Conservation (phyloP, 2,797 vertebrate species). For the Cirrhinus molitorella region DNA sequence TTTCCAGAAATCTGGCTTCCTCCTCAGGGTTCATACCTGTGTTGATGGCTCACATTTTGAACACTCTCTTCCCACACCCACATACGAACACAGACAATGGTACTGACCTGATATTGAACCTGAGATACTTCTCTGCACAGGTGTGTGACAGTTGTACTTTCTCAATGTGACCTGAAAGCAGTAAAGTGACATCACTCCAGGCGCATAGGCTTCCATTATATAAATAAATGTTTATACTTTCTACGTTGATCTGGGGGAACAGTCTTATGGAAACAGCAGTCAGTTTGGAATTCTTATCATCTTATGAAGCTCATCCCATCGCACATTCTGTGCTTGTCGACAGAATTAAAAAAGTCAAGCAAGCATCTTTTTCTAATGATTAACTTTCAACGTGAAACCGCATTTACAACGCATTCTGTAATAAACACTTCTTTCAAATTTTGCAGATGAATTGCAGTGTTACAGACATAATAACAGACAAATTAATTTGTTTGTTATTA, state of each 20-base stretch:
- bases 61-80: conserved; percentile 44
- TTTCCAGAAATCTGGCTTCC: conserved; percentile 48
- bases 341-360: not conserved
- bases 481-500: not conserved
- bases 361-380: too few species aligned
- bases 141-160: conserved; percentile 29
- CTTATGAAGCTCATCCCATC: too few species aligned
- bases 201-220: not conserved
- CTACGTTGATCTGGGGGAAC: not conserved
- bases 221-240: not conserved
- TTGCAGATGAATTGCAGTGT: not conserved
- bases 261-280: not conserved
- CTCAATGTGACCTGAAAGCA: not conserved
- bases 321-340: not conserved
- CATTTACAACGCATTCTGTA: not conserved
- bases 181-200: not conserved
- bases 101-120: conserved; percentile 32
- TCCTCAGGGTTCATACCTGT: conserved; percentile 55
- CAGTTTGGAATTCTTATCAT: not conserved
- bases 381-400: not conserved
- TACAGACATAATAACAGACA: conserved; percentile 11
- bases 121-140: conserved; percentile 20
- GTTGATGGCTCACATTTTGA: conserved; percentile 43
- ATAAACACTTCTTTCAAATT: not conserved
- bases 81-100: conserved; percentile 8